These are phyloP conservation scores for Halyomorpha halys DNA, from an alignment of 1,140 invertebrate species.

Conservation along the genomic window DNA sequence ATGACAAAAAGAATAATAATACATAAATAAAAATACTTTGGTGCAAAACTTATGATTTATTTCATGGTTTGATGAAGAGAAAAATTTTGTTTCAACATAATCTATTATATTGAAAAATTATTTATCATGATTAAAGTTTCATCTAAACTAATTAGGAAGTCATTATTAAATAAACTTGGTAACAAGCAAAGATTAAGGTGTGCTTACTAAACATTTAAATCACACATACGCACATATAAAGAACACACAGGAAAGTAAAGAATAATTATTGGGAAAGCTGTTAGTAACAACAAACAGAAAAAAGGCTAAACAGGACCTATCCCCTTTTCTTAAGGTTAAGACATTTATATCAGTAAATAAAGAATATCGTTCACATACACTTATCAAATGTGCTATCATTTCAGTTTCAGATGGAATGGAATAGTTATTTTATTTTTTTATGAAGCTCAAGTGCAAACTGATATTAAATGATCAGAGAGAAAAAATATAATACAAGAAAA, in stretches of 20 bases:
- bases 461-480: conserved; percentile 18
- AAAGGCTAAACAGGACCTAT: conserved; percentile 10
- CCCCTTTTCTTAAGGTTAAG: neutral
- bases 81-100: no score
- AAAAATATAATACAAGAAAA: conserved; percentile 12
- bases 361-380: neutral
- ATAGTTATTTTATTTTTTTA: neutral
- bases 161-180: no score
- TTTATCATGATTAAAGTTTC: no score
- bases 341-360: neutral
- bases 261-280: conserved; percentile 6
- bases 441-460: conserved; percentile 7
- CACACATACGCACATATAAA: neutral
- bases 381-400: conserved; percentile 10
- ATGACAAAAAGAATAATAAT: no score
- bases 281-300: conserved; percentile 8
- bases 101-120: no score
- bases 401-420: conserved; percentile 7
- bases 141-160: no score
- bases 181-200: conserved; percentile 7
- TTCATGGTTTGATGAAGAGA: no score
- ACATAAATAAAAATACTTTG: no score
- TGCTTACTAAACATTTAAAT: conserved; percentile 14
- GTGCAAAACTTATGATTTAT: no score
- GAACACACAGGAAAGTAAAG: neutral